Base-by-base conservation (phyloP, 1,140 invertebrate genomes). In the Glossosoma conforme region DNA sequence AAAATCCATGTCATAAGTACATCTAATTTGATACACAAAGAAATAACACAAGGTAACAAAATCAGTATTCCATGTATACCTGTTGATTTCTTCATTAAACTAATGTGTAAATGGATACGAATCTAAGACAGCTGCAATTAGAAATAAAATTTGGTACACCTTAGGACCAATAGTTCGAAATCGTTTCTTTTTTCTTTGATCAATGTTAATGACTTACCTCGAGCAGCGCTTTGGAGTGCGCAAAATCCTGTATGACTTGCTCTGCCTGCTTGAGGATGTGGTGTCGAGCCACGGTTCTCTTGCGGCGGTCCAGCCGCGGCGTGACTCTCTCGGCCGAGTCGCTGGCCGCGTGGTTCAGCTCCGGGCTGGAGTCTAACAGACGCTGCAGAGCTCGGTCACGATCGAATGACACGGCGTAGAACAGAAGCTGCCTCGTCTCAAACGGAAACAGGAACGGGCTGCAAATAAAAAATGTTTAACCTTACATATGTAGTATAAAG, bases 331-430 rank as follows among this genome's bases (percentile, higher is more conserved):
- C 92, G 60, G 85, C 85, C 35, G 83, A 85, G 61, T 89, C 86
- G 65, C 63, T 69, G 65, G 36, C 68, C 62, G 69, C 80, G 62
- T 65, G 81, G 77, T 74, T 83, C 44, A 87, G 72, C 72, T 94
- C 91, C 1, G 88, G 89, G 4, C 85, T 84, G 40, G 88, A 87
- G 69, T 98, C 95, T 52, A 97, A 74, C 43, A 98, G 77, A 40
- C 92, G 81, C 70, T 97, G 92, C 48, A 98, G 74, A 25, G 95
- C 94, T 65, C 96, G 81, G 73, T 95, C 92, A 35, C 95, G 81
- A 76, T 98, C 95, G 72, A 98, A 98, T 22, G 92, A 92, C 25
- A 92, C 95, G 25, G 93, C 91, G 74, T 97, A 98, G 72, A 98
- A 91, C 24, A 98, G 71, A 61, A 97, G 74, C 70, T 98, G 94